Evolutionary conservation across 2,113 vertebrate genomes (phyloP).

Genomic region (Malaclemys terrapin): DNA sequence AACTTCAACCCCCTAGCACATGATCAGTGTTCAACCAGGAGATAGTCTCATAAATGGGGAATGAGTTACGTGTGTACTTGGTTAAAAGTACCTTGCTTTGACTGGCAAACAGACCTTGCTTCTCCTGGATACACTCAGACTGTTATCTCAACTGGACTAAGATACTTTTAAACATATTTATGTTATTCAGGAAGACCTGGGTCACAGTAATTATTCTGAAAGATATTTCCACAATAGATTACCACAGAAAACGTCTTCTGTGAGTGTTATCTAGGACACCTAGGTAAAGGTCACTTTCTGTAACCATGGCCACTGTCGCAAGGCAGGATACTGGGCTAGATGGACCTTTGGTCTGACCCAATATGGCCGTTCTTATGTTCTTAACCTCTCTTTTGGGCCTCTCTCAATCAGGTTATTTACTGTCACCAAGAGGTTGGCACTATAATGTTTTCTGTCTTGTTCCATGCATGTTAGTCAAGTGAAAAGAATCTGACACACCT

Average conservation of each 20-base stretch:
- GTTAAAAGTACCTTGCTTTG: background rate
- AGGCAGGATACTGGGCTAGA: no score
- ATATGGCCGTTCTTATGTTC: no score
- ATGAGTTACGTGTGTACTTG: background rate
- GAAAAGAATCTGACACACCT: background rate
- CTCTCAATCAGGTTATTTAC: background rate
- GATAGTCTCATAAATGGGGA: rapidly evolving
- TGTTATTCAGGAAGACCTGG: background rate
- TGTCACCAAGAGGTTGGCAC: background rate
- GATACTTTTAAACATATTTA: background rate
- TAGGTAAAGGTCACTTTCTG: background rate
- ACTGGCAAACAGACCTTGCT: background rate
- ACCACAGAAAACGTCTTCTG: background rate
- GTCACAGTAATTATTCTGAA: background rate
- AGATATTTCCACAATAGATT: background rate
- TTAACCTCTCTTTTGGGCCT: background rate
- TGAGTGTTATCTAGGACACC: background rate
- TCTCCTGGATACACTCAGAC: background rate
- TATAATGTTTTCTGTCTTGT: background rate
- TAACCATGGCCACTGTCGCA: no score
- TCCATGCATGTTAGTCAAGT: background rate
- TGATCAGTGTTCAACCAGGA: background rate
- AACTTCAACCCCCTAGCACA: background rate
- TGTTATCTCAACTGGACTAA: background rate
- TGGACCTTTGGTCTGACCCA: no score